phyloP scores from a whole-genome alignment of 2,797 vertebrate genomes.

The Oophaga sylvatica region DNA sequence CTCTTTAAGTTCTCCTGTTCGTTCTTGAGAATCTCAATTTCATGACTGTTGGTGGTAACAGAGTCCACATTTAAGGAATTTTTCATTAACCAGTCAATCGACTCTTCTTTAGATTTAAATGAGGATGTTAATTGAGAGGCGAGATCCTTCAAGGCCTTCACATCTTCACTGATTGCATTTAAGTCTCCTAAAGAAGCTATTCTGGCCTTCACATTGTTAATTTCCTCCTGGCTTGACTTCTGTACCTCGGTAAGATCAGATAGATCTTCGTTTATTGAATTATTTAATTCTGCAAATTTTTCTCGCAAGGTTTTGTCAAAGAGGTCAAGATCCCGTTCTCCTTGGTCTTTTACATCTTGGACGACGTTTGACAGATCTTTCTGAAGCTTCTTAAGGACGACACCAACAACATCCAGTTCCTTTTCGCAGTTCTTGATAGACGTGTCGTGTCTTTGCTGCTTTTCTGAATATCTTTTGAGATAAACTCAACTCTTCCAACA shows the following conservation, averaged over 20 bases:
- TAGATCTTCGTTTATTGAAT: conserved; percentile 87
- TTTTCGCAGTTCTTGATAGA: conserved; percentile 84
- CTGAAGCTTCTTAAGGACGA: conserved; percentile 92
- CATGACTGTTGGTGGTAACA: conserved; percentile 89
- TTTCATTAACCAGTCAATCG: conserved; percentile 77
- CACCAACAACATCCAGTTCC: conserved; percentile 85
- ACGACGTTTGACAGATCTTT: conserved; percentile 89
- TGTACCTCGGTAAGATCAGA: conserved; percentile 86
- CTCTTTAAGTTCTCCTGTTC: conserved; percentile 83
- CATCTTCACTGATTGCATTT: conserved; percentile 73
- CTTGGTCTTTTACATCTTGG: conserved; percentile 87
- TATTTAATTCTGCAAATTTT: conserved; percentile 87
- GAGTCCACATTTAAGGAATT: conserved; percentile 82
- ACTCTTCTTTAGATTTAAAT: conserved; percentile 72
- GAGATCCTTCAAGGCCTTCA: conserved; percentile 75
- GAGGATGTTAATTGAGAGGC: conserved; percentile 78
- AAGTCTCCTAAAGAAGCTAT: conserved; percentile 77
- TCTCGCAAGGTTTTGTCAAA: conserved; percentile 91
- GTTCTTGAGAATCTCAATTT: conserved; percentile 83
- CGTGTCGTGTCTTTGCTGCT: conserved; percentile 80
- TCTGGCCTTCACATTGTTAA: conserved; percentile 82
- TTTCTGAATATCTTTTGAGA: conserved; percentile 80
- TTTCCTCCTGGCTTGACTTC: conserved; percentile 83
- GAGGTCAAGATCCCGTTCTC: conserved; percentile 87
- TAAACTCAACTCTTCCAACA: conserved; percentile 81